A percentile compares a stretch with the other conserved stretches of the same genome.
Evolutionary conservation across 2,797 vertebrate genomes (phyloP).

Genomic region (Ctenosaura bakeri): DNA sequence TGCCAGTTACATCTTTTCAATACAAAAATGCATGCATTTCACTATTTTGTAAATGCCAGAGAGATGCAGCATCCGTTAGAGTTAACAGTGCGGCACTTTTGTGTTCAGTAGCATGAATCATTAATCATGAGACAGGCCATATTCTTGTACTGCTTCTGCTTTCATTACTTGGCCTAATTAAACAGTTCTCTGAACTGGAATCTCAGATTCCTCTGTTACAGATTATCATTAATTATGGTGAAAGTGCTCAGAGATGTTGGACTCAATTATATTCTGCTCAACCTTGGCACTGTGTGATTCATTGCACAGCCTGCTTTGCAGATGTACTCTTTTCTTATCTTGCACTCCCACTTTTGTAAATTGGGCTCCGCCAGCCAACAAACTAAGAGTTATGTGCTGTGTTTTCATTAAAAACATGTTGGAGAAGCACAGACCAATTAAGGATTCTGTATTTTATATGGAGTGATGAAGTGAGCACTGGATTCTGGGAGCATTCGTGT

Average conservation of each 20-base stretch:
- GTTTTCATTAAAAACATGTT: slow-evolving; percentile 99
- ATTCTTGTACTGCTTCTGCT: slow-evolving; percentile 99
- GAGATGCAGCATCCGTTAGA: slow-evolving; percentile 93
- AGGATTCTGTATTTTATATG: slow-evolving; percentile 93
- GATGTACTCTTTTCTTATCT: slow-evolving; percentile 99
- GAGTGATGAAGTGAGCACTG: slow-evolving; percentile 86
- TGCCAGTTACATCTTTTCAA: slow-evolving; percentile 82
- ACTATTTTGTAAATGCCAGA: slow-evolving; percentile 96
- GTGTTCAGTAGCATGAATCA: slow-evolving; percentile 99
- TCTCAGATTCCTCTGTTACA: slow-evolving; percentile 99
- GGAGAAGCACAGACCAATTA: slow-evolving; percentile 98
- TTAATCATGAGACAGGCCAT: slow-evolving; percentile 99
- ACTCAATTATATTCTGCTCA: slow-evolving; percentile 99
- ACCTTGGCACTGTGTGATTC: slow-evolving; percentile 99
- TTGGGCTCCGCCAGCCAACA: slow-evolving; percentile 99
- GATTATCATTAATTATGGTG: slow-evolving; percentile 99
- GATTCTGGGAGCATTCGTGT: slow-evolving; percentile 83
- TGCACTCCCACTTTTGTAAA: slow-evolving; percentile 99
- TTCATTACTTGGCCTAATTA: slow-evolving; percentile 99
- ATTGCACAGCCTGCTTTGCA: slow-evolving; percentile 95
- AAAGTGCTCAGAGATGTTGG: slow-evolving; percentile 99
- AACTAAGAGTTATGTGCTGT: slow-evolving; percentile 99
- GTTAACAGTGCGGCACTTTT: slow-evolving; percentile 99
- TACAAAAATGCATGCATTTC: slow-evolving; percentile 86
- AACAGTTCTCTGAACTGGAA: slow-evolving; percentile 99